A percentile compares a stretch with the other conserved stretches of the same genome.
Evolutionary conservation across 2,113 vertebrate species (phyloP).

Genomic region (Probosciger aterrimus): DNA sequence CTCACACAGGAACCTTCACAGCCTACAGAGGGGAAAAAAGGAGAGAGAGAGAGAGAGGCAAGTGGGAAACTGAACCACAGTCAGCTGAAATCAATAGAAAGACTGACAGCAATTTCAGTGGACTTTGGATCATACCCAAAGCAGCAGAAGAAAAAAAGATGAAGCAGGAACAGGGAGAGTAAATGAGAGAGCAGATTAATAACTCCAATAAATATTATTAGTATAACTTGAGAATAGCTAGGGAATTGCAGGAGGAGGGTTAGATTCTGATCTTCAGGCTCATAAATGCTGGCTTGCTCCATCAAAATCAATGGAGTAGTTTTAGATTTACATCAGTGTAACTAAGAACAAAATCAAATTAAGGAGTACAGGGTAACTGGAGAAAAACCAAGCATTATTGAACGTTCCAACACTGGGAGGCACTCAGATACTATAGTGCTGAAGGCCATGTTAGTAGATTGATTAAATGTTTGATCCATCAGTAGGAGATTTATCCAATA

Average conservation of each 20-base stretch:
- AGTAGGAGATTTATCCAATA: slow-evolving; percentile 42
- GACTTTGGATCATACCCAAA: not conserved
- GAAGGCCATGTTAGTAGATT: slow-evolving; percentile 34
- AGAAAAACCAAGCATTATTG: slow-evolving; percentile 44
- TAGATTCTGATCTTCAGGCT: not conserved
- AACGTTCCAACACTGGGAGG: slow-evolving; percentile 63
- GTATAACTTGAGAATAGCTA: not conserved
- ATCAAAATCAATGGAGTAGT: not conserved
- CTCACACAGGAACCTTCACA: not conserved
- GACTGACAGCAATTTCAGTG: not conserved
- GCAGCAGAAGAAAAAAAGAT: not conserved
- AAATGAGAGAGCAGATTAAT: not conserved
- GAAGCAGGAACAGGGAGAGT: not conserved
- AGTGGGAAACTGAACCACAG: not conserved
- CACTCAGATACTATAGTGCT: slow-evolving; percentile 65
- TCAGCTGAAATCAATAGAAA: not conserved
- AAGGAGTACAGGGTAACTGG: slow-evolving; percentile 17
- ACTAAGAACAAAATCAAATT: slow-evolving; percentile 48
- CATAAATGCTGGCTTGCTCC: not conserved
- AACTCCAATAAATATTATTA: slow-evolving; percentile 12
- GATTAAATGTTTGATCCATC: slow-evolving; percentile 61
- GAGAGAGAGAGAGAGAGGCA: not conserved
- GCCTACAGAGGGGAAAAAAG: not conserved
- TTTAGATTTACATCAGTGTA: slow-evolving; percentile 37
- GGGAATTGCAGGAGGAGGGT: not conserved